Conservation (phyloP, 2,888 invertebrate genomes). For the Papilio protenor region DNA sequence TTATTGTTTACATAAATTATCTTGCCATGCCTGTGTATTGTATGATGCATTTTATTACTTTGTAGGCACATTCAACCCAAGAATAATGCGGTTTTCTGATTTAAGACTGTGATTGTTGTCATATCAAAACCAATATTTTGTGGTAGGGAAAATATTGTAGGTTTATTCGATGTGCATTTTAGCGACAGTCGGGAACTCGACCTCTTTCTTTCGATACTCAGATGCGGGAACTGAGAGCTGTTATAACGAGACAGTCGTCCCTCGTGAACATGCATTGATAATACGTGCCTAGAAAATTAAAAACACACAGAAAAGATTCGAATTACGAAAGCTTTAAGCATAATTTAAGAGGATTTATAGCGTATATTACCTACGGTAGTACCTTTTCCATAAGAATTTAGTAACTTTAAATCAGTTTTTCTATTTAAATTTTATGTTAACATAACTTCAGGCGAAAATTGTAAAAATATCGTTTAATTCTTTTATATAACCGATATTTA, state of each 20-base stretch:
- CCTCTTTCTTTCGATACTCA: constrained; percentile 26
- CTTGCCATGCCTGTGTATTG: constrained; percentile 10
- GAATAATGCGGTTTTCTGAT: constrained; percentile 4
- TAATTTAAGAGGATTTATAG: neutral
- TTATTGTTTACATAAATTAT: constrained; percentile 20
- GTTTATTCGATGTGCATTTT: neutral
- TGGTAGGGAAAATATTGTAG: neutral
- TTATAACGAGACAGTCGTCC: constrained; percentile 14
- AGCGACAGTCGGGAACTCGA: constrained; percentile 29
- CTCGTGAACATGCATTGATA: neutral
- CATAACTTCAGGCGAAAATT: neutral
- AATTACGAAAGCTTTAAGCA: neutral
- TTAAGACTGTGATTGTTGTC: neutral
- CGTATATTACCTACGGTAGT: neutral
- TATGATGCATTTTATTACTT: neutral
- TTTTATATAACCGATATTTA: neutral
- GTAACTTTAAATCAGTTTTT: neutral
- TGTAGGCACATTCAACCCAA: constrained; percentile 4
- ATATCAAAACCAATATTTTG: constrained; percentile 8
- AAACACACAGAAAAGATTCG: neutral
- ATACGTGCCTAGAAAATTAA: neutral
- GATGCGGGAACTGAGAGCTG: constrained; percentile 1
- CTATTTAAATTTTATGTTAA: neutral
- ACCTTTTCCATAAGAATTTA: neutral
- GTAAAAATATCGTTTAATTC: neutral